Base-by-base conservation (phyloP, 2,888 invertebrate species). In the Drosophila picticornis region DNA sequence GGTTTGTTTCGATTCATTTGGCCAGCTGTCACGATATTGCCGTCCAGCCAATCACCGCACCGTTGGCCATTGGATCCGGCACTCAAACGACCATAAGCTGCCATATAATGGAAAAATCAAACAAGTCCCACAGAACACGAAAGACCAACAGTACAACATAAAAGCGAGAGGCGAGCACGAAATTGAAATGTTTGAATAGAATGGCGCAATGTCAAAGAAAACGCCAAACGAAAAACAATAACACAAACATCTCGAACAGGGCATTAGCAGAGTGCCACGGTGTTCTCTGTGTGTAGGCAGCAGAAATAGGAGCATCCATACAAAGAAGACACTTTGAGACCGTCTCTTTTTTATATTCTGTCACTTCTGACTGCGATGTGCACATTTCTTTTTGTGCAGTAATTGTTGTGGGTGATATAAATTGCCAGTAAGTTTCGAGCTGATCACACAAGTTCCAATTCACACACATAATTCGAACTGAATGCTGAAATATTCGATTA, bases 111-210 rank as follows among this genome's bases (percentile, higher is more conserved):
- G 48, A n/a, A 43, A 76, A 58, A 50, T 65, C 71, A 67, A 74
- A 60, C 52, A 56, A 64, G 34, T 48, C 40, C 29, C 43, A 53
- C 50, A 60, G 53, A 60, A 43, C 56, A 52, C 62, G 52, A 31
- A 51, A 34, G 48, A n/a, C 36, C 55, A 51, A 52, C 27, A 63
- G 36, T 9, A 55, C 16, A 55, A 19, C 19, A 34, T 0, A 53
- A 22, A 53, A 72, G 29, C 34, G 29, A 62, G 58, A 34, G n/a
- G 48, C 32, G 48, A 36, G 22, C 53, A 46, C 58, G 16, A 55
- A 65, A 52, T 46, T 52, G 75, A 61, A 76, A 71, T 66, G 73
- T 77, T 77, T 77, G 50, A 52, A 55, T 46, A 13, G 40, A 43
- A 13, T 31, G 19, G 13, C 29, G 34, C 25, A 55, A 43, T 19